Evolutionary conservation across 2,113 vertebrate species (phyloP).

Genomic region (Pachycephala philippinensis): DNA sequence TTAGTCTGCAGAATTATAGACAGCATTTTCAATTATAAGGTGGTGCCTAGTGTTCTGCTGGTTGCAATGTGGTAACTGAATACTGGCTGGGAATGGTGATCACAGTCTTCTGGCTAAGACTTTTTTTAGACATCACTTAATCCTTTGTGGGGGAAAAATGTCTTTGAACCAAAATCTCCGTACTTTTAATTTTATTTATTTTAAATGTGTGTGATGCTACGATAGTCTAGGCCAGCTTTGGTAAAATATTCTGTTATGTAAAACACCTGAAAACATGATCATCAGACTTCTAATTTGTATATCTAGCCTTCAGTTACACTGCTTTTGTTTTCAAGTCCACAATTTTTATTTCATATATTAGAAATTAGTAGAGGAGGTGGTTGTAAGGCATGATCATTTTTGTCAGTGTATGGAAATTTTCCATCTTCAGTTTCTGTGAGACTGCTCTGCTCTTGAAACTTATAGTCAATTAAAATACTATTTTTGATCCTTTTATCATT

Average conservation of each 20-base stretch:
- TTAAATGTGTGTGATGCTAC: not conserved
- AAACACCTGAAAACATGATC: not conserved
- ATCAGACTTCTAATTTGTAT: not conserved
- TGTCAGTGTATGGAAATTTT: not conserved
- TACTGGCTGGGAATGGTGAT: not conserved
- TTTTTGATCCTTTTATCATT: not conserved
- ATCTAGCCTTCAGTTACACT: not conserved
- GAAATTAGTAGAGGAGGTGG: not conserved
- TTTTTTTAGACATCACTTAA: not conserved
- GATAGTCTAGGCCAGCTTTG: not conserved
- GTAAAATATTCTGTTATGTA: not conserved
- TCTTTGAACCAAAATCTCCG: accelerated
- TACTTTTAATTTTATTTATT: not conserved
- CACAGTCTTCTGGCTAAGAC: not conserved
- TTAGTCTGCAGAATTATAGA: not conserved
- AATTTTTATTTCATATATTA: not conserved
- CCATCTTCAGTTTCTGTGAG: not conserved
- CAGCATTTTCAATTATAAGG: not conserved
- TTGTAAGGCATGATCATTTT: not conserved
- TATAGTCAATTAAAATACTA: not conserved
- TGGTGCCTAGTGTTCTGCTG: not conserved
- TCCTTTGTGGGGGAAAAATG: not conserved
- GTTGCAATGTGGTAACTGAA: not conserved
- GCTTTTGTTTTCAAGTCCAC: not conserved
- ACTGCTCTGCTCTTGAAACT: not conserved